phyloP scores from a whole-genome alignment of 2,888 invertebrate genomes.

The Cryptocephalus moraei region DNA sequence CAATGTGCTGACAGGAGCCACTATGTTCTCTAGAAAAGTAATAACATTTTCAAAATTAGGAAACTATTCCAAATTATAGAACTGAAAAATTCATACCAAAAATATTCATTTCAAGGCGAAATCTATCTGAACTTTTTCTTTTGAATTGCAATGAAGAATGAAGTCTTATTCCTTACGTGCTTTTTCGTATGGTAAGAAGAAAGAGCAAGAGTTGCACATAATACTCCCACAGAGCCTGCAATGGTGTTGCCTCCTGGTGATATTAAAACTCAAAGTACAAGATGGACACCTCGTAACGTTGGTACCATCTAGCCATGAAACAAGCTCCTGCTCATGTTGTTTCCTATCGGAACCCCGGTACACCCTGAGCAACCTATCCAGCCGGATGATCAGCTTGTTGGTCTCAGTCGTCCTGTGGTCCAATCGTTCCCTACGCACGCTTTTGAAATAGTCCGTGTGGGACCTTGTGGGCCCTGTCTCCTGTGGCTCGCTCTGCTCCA shows the following conservation, averaged over 20 bases:
- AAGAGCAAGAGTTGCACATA: conserved; percentile 85
- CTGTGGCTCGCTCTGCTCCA: conserved; percentile 48
- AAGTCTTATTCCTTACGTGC: conserved; percentile 51
- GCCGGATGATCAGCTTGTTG: conserved; percentile 86
- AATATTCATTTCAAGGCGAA: too few species aligned
- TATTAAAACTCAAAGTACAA: conserved; percentile 80
- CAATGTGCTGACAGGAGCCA: conserved; percentile 29
- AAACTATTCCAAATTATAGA: too few species aligned
- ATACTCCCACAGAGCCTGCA: conserved; percentile 91
- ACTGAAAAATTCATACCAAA: too few species aligned
- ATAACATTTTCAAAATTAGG: too few species aligned
- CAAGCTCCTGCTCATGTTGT: conserved; percentile 63
- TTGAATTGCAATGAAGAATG: too few species aligned
- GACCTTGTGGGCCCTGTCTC: conserved; percentile 54
- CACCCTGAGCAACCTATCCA: conserved; percentile 82
- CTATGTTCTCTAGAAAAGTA: conserved; percentile 28
- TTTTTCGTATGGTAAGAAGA: conserved; percentile 66
- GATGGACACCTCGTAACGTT: conserved; percentile 83
- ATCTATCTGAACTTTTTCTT: too few species aligned
- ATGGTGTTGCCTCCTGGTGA: conserved; percentile 88
- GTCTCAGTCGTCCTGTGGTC: conserved; percentile 91
- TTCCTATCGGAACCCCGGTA: conserved; percentile 54
- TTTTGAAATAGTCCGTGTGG: conserved; percentile 69
- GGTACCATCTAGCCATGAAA: conserved; percentile 89
- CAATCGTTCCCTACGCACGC: conserved; percentile 52